Conservation (phyloP, 2,888 invertebrate genomes). For the Meteorus cinctellus region DNA sequence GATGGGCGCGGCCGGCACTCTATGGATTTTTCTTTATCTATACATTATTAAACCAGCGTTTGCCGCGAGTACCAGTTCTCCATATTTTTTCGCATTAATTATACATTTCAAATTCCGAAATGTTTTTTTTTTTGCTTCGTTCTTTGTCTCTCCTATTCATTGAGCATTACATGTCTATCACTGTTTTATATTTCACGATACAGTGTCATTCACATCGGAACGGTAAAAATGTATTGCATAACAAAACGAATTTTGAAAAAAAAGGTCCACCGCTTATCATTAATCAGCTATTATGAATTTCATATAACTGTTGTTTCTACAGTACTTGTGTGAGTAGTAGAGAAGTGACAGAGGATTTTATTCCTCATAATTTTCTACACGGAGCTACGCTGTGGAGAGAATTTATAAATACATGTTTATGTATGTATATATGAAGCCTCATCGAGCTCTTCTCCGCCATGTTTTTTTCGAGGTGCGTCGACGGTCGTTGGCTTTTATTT, state of each 20-base stretch:
- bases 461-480: conserved; percentile 44
- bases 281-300: no score
- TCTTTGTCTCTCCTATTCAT: no score
- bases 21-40: conserved; percentile 66
- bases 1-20: conserved; percentile 69
- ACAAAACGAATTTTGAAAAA: no score
- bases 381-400: neutral
- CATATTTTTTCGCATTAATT: conserved; percentile 60
- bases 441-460: conserved; percentile 36
- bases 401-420: neutral
- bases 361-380: no score
- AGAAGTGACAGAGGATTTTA: no score
- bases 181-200: no score
- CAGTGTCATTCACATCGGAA: no score
- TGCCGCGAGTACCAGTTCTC: conserved; percentile 1
- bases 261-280: no score
- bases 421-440: conserved; percentile 16
- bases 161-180: no score
- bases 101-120: neutral
- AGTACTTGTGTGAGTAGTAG: no score
- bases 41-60: conserved; percentile 64
- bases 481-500: conserved; percentile 61
- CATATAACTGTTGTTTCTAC: no score
- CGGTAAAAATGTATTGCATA: no score
- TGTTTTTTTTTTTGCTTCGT: neutral